Evolutionary conservation across 1,140 invertebrate genomes (phyloP), one percentile per base, ranked within the genome.

Genomic region (Dendroctonus valens): DNA sequence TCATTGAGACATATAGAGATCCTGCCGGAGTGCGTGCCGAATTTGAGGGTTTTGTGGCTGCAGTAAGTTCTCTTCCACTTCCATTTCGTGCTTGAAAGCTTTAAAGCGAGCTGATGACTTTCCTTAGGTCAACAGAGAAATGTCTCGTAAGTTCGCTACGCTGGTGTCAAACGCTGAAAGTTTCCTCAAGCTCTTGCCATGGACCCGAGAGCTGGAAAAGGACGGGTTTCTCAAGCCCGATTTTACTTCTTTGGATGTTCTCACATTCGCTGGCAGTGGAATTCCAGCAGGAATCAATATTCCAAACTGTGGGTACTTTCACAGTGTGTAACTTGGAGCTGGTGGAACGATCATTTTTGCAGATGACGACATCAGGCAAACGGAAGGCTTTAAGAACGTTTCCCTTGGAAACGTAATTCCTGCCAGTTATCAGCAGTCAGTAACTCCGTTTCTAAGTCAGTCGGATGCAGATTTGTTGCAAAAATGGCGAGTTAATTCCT

Each of bases 261-360:
- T 98, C 0, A 90, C 93, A 0, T 98, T 96, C 81, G 86, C 91
- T 4, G 89, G 92, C 9, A 94, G 92, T 73, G 93, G 91, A 14
- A 93, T 98, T 67, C 96, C 96, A 2, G 89, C 92, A 61, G 96
- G 95, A 44, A 98, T 98, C 63, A 98, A 97, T 78, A 98, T 98
- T 81, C 96, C 96, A 15, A 98, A 98, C 79, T 98, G 91, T 92
- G 81, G 85, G 88, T 15, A n/a, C 15, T 3, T 46, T 46, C n/a
- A 46, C 44, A 5, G 2, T 46, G 44, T 46, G 3, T 46, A 46
- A 9, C 68, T 61, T 41, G 14, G 41, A 5, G 7, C 11, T 11
- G 50, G 0, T 52, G 26, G 37, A 6, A 14, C 37, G 6, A 9
- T 52, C 5, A 55, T 8, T 51, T 48, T 67, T 65, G 40, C 72